Percentiles rank a stretch among this genome's conserved stretches.
These are phyloP conservation scores for Cybosia mesomella DNA, from an alignment of 2,888 invertebrate genomes.

Conservation along the genomic window DNA sequence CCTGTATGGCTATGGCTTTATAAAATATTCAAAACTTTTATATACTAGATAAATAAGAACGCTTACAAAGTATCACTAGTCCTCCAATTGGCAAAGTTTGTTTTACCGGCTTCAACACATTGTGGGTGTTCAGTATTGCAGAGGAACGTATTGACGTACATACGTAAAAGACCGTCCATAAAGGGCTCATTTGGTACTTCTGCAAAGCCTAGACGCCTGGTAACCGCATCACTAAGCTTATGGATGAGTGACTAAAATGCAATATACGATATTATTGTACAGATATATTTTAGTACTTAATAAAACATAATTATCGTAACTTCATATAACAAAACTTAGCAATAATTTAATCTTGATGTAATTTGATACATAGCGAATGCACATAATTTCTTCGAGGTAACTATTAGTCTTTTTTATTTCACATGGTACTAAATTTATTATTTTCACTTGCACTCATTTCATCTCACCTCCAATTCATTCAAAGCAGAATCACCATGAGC, in stretches of 20 bases:
- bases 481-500: constrained; percentile 68
- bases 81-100: constrained; percentile 75
- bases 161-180: constrained; percentile 84
- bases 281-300: no score
- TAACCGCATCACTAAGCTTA: constrained; percentile 76
- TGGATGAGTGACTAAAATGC: constrained; percentile 75
- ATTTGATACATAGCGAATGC: no score
- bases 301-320: no score
- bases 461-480: constrained; percentile 62
- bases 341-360: no score
- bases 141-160: constrained; percentile 86
- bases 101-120: constrained; percentile 73
- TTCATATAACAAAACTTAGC: no score
- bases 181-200: constrained; percentile 79
- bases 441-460: neutral
- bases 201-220: constrained; percentile 80
- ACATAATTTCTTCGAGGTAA: no score
- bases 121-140: constrained; percentile 79
- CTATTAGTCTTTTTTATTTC: no score
- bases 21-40: neutral
- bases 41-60: neutral
- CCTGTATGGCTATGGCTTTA: no score
- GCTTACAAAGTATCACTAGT: constrained; percentile 64
- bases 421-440: neutral
- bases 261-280: neutral